Conservation (phyloP, 2,113 vertebrate genomes). For the Artemisiospiza belli region DNA sequence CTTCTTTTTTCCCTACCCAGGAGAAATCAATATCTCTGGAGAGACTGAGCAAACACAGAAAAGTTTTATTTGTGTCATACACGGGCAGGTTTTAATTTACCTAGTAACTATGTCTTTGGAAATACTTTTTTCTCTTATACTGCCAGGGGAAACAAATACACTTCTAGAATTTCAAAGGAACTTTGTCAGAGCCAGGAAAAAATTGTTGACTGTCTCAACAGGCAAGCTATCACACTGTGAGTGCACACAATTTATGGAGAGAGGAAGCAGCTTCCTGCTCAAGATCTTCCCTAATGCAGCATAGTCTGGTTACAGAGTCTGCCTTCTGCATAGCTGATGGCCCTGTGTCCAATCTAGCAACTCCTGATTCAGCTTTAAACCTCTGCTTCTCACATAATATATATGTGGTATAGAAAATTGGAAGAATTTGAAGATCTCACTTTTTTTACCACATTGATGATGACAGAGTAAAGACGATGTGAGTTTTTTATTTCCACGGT, state of each 20-base stretch:
- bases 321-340: not conserved
- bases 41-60: conserved; percentile 12
- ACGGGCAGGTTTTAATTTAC: conserved; percentile 16
- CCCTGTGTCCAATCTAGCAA: not conserved
- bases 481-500: not conserved
- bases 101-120: not conserved
- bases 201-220: not conserved
- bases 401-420: not conserved
- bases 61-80: conserved; percentile 23
- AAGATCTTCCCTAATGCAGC: not conserved
- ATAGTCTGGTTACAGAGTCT: not conserved
- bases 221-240: not conserved
- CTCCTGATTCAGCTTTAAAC: not conserved
- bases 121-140: not conserved
- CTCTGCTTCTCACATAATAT: not conserved
- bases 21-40: conserved; percentile 20
- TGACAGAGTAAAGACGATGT: not conserved
- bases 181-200: conserved; percentile 1
- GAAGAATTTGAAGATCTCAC: not conserved
- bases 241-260: not conserved
- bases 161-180: conserved; percentile 31
- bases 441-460: not conserved
- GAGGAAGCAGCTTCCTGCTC: not conserved
- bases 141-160: conserved; percentile 19
- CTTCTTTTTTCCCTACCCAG: conserved; percentile 5